phyloP scores from a whole-genome alignment of 2,888 invertebrate species.

The Nephrotoma appendiculata region DNA sequence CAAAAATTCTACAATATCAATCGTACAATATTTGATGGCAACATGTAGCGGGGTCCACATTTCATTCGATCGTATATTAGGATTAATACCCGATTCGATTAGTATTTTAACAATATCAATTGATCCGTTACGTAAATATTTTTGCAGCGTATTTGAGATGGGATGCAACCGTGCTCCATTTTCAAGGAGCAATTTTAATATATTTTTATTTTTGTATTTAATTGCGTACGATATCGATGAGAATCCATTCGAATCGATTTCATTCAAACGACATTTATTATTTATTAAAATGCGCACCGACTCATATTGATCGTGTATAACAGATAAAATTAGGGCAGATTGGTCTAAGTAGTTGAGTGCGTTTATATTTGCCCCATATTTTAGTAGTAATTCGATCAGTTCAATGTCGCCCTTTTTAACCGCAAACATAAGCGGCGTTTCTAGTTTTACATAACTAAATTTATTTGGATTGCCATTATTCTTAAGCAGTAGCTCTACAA shows the following conservation, averaged over 20 bases:
- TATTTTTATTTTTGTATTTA: slow-evolving; percentile 39
- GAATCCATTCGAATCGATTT: background rate
- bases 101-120: slow-evolving; percentile 26
- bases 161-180: slow-evolving; percentile 52
- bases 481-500: slow-evolving; percentile 39
- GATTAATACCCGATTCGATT: slow-evolving; percentile 22
- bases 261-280: background rate
- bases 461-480: slow-evolving; percentile 44
- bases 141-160: background rate
- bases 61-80: slow-evolving; percentile 23
- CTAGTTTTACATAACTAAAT: slow-evolving; percentile 40
- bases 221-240: slow-evolving; percentile 51
- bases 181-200: slow-evolving; percentile 40
- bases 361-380: slow-evolving; percentile 41
- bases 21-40: slow-evolving; percentile 51
- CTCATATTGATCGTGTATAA: background rate
- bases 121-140: slow-evolving; percentile 44
- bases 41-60: slow-evolving; percentile 56
- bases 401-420: slow-evolving; percentile 40
- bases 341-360: slow-evolving; percentile 43
- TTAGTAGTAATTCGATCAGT: slow-evolving; percentile 39
- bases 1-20: slow-evolving; percentile 41
- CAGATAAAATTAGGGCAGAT: slow-evolving; percentile 32
- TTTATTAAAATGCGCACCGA: background rate
- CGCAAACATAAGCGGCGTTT: slow-evolving; percentile 47